Percentiles rank a stretch among this genome's conserved stretches.
Evolutionary conservation across 1,140 invertebrate genomes (phyloP).

Genomic region (Galleria mellonella): DNA sequence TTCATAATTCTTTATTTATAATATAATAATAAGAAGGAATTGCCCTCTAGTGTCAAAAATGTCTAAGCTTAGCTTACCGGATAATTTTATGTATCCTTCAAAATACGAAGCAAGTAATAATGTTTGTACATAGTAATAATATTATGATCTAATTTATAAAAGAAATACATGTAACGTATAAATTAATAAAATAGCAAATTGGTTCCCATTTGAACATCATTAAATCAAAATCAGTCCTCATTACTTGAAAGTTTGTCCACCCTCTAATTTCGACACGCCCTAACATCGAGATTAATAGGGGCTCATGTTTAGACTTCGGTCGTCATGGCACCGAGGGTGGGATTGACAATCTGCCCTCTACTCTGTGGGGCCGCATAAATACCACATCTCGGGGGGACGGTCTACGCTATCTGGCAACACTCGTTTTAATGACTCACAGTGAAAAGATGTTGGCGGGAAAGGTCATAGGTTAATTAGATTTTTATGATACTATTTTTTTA

Average conservation of each 20-base stretch:
- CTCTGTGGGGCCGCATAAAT: constrained; percentile 36
- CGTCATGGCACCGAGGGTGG: constrained; percentile 49
- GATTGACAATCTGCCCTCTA: constrained; percentile 42
- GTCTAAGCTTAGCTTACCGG: too few relatives aligned
- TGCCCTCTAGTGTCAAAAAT: too few relatives aligned
- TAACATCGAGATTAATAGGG: constrained; percentile 62
- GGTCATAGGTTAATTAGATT: constrained; percentile 40
- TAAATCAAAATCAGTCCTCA: constrained; percentile 1
- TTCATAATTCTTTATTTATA: too few relatives aligned
- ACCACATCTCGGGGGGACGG: constrained; percentile 62
- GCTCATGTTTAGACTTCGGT: constrained; percentile 55
- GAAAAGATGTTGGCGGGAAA: constrained; percentile 30
- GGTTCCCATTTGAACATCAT: constrained; percentile 1
- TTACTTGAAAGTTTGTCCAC: constrained; percentile 14
- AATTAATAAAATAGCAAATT: not conserved
- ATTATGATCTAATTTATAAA: too few relatives aligned
- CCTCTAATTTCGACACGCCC: constrained; percentile 44
- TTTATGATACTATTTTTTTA: constrained; percentile 2
- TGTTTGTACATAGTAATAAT: too few relatives aligned
- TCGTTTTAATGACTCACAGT: constrained; percentile 22
- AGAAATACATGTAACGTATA: too few relatives aligned
- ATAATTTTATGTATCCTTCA: too few relatives aligned
- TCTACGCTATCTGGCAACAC: constrained; percentile 46
- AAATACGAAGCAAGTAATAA: too few relatives aligned
- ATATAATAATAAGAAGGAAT: too few relatives aligned